Evolutionary conservation across 2,797 vertebrate genomes (phyloP).

Genomic region (Sibirionetta formosa): DNA sequence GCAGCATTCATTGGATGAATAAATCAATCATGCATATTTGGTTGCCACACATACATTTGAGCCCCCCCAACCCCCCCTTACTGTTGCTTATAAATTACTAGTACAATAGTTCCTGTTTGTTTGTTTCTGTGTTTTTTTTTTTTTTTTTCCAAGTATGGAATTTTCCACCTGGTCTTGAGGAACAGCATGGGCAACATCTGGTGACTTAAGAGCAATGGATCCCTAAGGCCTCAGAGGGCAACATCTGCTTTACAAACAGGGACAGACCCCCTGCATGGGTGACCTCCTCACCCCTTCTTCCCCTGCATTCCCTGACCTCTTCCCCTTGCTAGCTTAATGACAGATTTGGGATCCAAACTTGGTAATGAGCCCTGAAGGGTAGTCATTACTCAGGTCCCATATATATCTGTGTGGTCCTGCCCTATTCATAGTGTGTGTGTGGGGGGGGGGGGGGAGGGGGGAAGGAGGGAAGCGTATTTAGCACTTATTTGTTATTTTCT

Average conservation of each 20-base stretch:
- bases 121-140: neutral
- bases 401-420: conserved; percentile 7
- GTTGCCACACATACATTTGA: neutral
- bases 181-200: conserved; percentile 44
- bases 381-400: conserved; percentile 12
- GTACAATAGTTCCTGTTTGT: neutral
- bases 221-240: conserved; percentile 16
- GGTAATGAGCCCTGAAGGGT: conserved; percentile 35
- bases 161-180: conserved; percentile 51
- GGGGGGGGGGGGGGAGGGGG: too few relatives aligned
- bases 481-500: neutral
- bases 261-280: neutral
- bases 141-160: conserved; percentile 21
- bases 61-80: neutral
- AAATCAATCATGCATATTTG: conserved; percentile 3
- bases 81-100: neutral
- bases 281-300: conserved; percentile 52
- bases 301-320: conserved; percentile 9
- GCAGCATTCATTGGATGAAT: neutral
- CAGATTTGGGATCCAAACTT: conserved; percentile 48
- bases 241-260: conserved; percentile 53
- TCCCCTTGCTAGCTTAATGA: conserved; percentile 48
- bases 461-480: neutral
- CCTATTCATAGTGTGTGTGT: neutral
- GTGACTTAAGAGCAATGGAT: conserved; percentile 23